A percentile compares a stretch with the other conserved stretches of the same genome.
Conservation (phyloP, 53 echinoderm and acorn worm genomes). For the Paracentrotus lividus region DNA sequence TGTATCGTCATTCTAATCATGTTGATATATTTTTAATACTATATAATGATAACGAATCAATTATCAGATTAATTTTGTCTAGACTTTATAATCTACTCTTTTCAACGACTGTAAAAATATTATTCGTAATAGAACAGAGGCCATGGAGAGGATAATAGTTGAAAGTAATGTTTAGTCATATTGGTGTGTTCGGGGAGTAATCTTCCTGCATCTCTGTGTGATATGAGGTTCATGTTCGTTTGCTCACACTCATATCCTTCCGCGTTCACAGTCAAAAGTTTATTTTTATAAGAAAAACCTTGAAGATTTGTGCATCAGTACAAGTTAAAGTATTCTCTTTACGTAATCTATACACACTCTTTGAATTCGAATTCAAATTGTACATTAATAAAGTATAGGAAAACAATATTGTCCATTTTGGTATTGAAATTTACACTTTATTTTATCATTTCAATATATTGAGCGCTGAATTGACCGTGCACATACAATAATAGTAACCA, state of each 20-base stretch:
- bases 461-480: too few relatives aligned
- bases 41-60: too few relatives aligned
- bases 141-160: not conserved
- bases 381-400: not conserved
- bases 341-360: not conserved
- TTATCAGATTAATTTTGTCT: too few relatives aligned
- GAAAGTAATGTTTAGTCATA: conserved; percentile 38
- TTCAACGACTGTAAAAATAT: not conserved
- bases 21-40: too few relatives aligned
- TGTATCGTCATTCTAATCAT: too few relatives aligned
- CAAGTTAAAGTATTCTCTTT: too few relatives aligned
- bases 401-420: not conserved
- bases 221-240: conserved; percentile 22
- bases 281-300: conserved; percentile 5
- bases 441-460: not conserved
- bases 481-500: too few relatives aligned
- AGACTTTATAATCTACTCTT: conserved; percentile 3
- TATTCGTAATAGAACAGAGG: conserved; percentile 1
- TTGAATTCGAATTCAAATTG: not conserved
- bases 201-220: conserved; percentile 24
- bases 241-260: conserved; percentile 29
- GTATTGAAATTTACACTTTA: not conserved
- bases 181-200: conserved; percentile 31
- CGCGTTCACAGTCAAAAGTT: conserved; percentile 24
- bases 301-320: not conserved